Evolutionary conservation across 2,888 invertebrate genomes (phyloP).

Genomic region (Asteroscopus sphinx): DNA sequence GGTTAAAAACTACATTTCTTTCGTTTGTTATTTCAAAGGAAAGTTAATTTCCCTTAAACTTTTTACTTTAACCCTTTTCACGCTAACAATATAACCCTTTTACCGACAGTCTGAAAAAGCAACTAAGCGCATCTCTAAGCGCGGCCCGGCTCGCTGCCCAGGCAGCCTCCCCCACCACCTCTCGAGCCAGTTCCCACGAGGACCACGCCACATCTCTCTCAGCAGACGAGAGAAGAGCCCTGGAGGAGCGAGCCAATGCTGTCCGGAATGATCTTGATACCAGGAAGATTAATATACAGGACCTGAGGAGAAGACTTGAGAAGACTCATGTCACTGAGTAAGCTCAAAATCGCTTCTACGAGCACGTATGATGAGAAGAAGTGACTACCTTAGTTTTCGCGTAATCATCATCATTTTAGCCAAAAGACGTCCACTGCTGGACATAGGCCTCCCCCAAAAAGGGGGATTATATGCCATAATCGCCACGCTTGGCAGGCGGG

Average conservation of each 20-base stretch:
- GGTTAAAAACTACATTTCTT: too few relatives aligned
- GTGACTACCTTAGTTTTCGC: too few relatives aligned
- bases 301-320: constrained; percentile 94
- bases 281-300: constrained; percentile 94
- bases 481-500: too few relatives aligned
- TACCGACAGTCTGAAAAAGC: constrained; percentile 90
- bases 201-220: constrained; percentile 83
- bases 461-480: too few relatives aligned
- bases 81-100: not conserved
- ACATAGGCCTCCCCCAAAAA: too few relatives aligned
- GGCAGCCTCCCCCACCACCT: constrained; percentile 75
- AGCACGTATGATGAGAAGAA: too few relatives aligned
- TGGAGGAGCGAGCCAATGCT: constrained; percentile 87
- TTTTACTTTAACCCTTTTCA: too few relatives aligned
- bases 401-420: too few relatives aligned
- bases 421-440: too few relatives aligned
- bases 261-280: constrained; percentile 93
- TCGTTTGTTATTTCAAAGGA: too few relatives aligned
- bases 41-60: too few relatives aligned
- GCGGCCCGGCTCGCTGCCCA: constrained; percentile 83
- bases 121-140: constrained; percentile 91
- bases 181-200: constrained; percentile 66
- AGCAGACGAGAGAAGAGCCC: constrained; percentile 87
- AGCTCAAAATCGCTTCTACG: constrained; percentile 73
- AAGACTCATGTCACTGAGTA: constrained; percentile 96